phyloP scores from a whole-genome alignment of 2,113 vertebrate species.

The Mus spicilegus region DNA sequence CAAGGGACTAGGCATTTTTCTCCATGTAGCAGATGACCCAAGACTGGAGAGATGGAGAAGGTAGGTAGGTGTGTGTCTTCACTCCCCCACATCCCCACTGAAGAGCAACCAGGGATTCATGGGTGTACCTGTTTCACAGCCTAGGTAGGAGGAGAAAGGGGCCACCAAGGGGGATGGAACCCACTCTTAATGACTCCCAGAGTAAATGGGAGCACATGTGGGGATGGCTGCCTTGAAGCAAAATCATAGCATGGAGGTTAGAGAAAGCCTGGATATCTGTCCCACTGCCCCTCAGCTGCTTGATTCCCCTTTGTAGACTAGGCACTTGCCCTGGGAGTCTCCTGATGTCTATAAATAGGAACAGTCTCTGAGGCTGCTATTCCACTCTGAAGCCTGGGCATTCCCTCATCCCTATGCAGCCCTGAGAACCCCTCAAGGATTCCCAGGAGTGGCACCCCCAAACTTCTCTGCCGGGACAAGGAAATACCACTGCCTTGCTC shows the following conservation, averaged over 20 bases:
- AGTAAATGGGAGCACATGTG: neutral
- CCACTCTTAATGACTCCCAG: neutral
- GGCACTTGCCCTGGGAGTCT: slow-evolving; percentile 72
- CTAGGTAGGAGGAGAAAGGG: neutral
- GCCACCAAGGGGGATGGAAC: neutral
- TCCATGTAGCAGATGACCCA: neutral
- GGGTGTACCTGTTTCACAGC: neutral
- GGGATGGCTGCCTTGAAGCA: neutral
- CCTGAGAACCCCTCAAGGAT: neutral
- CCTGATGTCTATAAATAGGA: slow-evolving; percentile 76
- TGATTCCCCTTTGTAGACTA: fast-evolving
- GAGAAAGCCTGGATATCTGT: neutral
- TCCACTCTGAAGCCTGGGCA: slow-evolving; percentile 13
- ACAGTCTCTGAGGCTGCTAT: slow-evolving; percentile 41
- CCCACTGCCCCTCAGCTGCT: neutral
- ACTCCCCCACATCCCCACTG: neutral
- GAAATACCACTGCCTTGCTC: neutral
- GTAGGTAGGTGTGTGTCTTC: neutral
- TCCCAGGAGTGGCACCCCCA: neutral
- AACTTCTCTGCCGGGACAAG: neutral
- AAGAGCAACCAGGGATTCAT: neutral
- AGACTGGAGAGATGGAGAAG: neutral
- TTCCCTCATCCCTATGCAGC: neutral
- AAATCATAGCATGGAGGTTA: neutral
- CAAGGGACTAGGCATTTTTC: neutral